Evolutionary conservation across 2,888 invertebrate species (phyloP).

Genomic region (Tipula vernalis): DNA sequence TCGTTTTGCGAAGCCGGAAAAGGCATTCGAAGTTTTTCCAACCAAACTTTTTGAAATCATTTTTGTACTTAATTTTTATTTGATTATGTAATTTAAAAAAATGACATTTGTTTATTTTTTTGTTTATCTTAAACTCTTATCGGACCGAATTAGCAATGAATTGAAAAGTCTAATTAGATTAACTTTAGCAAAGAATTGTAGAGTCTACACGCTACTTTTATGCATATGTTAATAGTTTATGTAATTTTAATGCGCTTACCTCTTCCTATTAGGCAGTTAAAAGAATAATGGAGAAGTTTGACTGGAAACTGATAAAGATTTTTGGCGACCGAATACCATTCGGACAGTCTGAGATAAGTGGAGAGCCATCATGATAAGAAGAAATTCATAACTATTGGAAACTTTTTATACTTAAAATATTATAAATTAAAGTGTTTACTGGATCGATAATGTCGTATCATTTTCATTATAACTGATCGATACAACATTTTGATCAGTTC

Average conservation of each 20-base stretch:
- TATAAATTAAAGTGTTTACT: too few species aligned
- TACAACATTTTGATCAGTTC: too few species aligned
- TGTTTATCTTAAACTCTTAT: not conserved
- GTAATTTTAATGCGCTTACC: not conserved
- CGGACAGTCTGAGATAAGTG: not conserved
- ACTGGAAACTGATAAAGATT: not conserved
- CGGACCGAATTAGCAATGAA: not conserved
- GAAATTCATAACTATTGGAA: not conserved
- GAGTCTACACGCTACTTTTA: too few species aligned
- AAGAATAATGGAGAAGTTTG: not conserved
- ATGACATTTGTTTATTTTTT: not conserved
- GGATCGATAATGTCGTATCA: too few species aligned
- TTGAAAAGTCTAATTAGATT: not conserved
- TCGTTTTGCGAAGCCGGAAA: not conserved
- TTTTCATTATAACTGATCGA: too few species aligned
- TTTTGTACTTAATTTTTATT: not conserved
- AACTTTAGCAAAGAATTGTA: not conserved
- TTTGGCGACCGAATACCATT: not conserved
- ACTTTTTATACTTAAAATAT: too few species aligned
- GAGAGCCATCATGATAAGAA: not conserved
- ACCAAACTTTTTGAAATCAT: not conserved
- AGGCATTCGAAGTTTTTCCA: not conserved
- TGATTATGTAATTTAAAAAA: not conserved
- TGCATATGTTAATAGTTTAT: too few species aligned
- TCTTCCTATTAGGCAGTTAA: not conserved